These are phyloP conservation scores for Amazona vittata DNA, from an alignment of 2,113 vertebrate genomes.

Conservation along the genomic window DNA sequence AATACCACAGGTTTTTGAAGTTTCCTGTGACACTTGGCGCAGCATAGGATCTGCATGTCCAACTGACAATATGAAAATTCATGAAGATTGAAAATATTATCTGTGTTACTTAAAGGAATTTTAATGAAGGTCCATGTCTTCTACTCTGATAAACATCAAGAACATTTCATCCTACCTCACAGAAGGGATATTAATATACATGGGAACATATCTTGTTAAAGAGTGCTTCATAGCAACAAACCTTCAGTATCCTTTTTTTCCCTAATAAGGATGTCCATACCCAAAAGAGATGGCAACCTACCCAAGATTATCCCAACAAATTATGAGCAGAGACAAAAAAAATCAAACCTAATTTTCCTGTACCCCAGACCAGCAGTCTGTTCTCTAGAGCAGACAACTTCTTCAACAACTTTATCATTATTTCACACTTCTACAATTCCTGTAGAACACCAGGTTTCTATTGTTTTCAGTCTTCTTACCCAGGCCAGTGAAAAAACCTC, in stretches of 20 bases:
- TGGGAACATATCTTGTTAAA: neutral
- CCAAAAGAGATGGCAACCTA: neutral
- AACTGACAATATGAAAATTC: neutral
- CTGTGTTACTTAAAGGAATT: neutral
- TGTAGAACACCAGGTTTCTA: neutral
- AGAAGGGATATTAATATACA: neutral
- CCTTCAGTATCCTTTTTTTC: neutral
- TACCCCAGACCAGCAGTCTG: neutral
- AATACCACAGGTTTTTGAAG: neutral
- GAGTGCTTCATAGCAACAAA: neutral
- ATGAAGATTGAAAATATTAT: neutral
- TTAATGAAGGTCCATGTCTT: neutral
- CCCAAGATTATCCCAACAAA: neutral
- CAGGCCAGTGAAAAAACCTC: neutral
- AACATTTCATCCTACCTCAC: neutral
- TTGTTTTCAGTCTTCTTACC: neutral
- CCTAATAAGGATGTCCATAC: neutral
- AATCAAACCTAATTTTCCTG: neutral
- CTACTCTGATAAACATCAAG: neutral
- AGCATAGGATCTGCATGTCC: neutral
- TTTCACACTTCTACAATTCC: neutral
- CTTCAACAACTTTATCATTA: neutral
- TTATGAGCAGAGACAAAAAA: neutral
- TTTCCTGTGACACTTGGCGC: neutral
- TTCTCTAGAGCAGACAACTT: neutral